Conservation (phyloP, 2,888 invertebrate genomes). For the Dicranocentrus wangi region DNA sequence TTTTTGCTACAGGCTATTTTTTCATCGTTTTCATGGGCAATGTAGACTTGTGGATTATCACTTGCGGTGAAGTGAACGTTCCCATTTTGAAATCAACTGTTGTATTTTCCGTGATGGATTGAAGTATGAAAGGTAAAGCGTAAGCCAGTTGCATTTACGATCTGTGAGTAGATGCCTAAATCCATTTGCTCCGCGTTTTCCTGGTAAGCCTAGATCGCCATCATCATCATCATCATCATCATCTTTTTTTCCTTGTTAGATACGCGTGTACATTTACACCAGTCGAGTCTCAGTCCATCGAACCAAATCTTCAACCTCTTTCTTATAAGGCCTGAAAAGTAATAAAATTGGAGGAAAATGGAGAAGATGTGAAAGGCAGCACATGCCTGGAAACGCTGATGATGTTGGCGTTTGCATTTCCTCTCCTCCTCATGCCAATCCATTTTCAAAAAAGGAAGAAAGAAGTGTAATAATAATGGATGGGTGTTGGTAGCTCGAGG, state of each 20-base stretch:
- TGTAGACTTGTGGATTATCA: slow-evolving; percentile 5
- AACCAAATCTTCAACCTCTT: neutral
- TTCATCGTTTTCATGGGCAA: no score
- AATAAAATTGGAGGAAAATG: slow-evolving; percentile 14
- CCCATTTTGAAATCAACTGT: slow-evolving; percentile 19
- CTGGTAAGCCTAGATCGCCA: no score
- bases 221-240: no score
- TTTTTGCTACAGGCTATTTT: slow-evolving; percentile 3
- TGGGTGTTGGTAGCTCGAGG: slow-evolving; percentile 48
- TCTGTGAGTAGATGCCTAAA: no score
- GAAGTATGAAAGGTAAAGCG: slow-evolving; percentile 5
- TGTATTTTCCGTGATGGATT: slow-evolving; percentile 25
- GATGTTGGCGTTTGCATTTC: slow-evolving; percentile 44
- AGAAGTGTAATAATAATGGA: slow-evolving; percentile 51
- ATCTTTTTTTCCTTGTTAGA: no score
- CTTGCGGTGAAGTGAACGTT: neutral
- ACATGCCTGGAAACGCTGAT: slow-evolving; percentile 45
- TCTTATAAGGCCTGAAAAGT: neutral
- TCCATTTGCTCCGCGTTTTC: no score
- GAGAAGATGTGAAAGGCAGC: slow-evolving; percentile 34
- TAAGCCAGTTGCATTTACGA: neutral
- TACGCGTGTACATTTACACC: no score
- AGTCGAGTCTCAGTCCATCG: no score
- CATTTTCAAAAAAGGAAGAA: slow-evolving; percentile 34
- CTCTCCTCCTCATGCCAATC: slow-evolving; percentile 27